Evolutionary conservation across 2,888 invertebrate genomes (phyloP).

Genomic region (Chymomyza procnemis): DNA sequence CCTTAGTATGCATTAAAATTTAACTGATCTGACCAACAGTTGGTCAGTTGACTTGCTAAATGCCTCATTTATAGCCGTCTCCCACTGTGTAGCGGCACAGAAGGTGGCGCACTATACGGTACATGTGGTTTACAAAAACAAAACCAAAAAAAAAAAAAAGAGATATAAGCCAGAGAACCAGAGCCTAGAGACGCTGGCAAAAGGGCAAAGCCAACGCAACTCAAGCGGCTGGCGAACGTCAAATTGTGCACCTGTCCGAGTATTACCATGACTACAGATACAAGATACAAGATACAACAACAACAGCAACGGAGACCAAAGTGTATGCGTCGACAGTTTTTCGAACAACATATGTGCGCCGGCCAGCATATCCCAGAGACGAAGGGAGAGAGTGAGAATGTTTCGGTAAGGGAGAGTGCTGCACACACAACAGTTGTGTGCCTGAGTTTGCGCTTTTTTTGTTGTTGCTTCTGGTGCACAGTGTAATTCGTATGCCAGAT

Average conservation of each 20-base stretch:
- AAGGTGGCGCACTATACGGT: constrained; percentile 50
- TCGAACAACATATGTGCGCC: constrained; percentile 24
- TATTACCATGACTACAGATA: constrained; percentile 70
- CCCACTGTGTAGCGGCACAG: constrained; percentile 53
- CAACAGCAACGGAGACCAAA: constrained; percentile 14
- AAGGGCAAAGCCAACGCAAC: constrained; percentile 38
- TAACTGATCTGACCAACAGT: constrained; percentile 11
- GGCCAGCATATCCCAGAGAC: constrained; percentile 9
- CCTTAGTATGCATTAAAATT: not conserved
- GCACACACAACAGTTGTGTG: constrained; percentile 47
- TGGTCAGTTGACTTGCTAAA: constrained; percentile 63
- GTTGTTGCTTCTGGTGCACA: constrained; percentile 5
- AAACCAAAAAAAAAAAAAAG: constrained; percentile 10
- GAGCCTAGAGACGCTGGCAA: constrained; percentile 12
- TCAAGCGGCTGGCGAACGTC: constrained; percentile 57
- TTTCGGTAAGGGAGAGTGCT: not conserved
- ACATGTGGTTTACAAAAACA: constrained; percentile 54
- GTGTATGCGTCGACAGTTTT: constrained; percentile 44
- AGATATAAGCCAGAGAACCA: constrained; percentile 52
- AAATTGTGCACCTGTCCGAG: constrained; percentile 75
- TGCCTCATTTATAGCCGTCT: constrained; percentile 67
- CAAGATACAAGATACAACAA: constrained; percentile 13
- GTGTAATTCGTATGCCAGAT: constrained; percentile 47
- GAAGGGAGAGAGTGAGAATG: not conserved
- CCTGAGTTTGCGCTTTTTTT: constrained; percentile 50